phyloP scores from a whole-genome alignment of 2,113 vertebrate species.

The Etia nguti region DNA sequence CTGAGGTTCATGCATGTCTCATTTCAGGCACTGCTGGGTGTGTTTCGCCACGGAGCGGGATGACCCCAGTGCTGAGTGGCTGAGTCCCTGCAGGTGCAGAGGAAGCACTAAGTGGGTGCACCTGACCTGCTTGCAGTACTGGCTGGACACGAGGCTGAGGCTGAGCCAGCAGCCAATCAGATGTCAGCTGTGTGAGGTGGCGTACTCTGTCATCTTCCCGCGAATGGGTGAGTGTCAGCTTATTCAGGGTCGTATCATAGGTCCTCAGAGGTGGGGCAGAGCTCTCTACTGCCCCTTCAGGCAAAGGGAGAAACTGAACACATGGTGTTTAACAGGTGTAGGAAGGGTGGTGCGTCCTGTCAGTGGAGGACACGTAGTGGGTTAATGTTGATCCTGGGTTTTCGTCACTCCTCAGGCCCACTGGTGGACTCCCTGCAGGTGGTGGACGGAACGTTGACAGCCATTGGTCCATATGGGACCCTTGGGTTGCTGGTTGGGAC shows the following conservation, averaged over 20 bases:
- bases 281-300: not conserved
- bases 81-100: constrained; percentile 77
- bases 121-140: constrained; percentile 76
- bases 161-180: constrained; percentile 65
- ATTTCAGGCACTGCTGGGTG: constrained; percentile 75
- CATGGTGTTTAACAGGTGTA: not conserved
- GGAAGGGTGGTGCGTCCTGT: not conserved
- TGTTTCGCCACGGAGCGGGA: constrained; percentile 75
- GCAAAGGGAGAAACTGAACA: not conserved
- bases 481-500: constrained; percentile 73
- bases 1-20: not conserved
- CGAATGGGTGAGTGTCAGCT: constrained; percentile 62
- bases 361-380: accelerated
- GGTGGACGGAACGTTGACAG: constrained; percentile 67
- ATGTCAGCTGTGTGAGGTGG: constrained; percentile 76
- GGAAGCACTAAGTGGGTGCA: constrained; percentile 81
- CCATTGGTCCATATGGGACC: constrained; percentile 71
- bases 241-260: not conserved
- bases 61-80: constrained; percentile 72
- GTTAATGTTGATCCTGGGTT: not conserved
- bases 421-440: constrained; percentile 75
- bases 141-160: constrained; percentile 79
- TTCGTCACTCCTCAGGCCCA: constrained; percentile 50
- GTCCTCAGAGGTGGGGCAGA: not conserved
- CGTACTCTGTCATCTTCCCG: constrained; percentile 73